Conservation (phyloP, 2,888 invertebrate species). For the Leptothorax acervorum region DNA sequence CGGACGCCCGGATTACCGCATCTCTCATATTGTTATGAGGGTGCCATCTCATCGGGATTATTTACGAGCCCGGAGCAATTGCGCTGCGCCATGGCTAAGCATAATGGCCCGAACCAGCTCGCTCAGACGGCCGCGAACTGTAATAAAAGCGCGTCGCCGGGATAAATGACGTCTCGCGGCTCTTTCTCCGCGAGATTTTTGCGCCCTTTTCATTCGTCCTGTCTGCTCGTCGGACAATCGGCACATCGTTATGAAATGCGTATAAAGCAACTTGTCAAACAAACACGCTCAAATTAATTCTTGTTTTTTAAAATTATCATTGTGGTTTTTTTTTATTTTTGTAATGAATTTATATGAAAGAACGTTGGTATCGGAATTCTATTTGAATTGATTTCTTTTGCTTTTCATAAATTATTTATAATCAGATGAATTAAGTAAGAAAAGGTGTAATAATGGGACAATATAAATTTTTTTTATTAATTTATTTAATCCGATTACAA, state of each 20-base stretch:
- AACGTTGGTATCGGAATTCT: neutral
- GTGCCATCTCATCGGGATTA: conserved; percentile 44
- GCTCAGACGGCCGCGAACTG: conserved; percentile 14
- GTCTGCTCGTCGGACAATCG: neutral
- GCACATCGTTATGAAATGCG: neutral
- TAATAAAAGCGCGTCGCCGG: conserved; percentile 9
- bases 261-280: neutral
- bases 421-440: neutral
- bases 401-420: neutral
- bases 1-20: conserved; percentile 25
- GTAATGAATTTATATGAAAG: neutral
- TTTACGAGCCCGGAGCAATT: conserved; percentile 44
- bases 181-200: conserved; percentile 12
- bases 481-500: neutral
- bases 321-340: neutral
- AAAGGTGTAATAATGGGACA: neutral
- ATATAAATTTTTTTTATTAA: neutral
- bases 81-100: conserved; percentile 13
- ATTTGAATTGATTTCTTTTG: neutral
- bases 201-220: neutral
- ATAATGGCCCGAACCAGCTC: conserved; percentile 20
- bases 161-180: conserved; percentile 6
- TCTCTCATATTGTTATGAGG: conserved; percentile 44
- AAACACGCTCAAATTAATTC: neutral
- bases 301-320: conserved; percentile 1